A percentile compares a stretch with the other conserved stretches of the same genome.
phyloP scores from a whole-genome alignment of 2,113 vertebrate species.

The Ramphastos sulfuratus region DNA sequence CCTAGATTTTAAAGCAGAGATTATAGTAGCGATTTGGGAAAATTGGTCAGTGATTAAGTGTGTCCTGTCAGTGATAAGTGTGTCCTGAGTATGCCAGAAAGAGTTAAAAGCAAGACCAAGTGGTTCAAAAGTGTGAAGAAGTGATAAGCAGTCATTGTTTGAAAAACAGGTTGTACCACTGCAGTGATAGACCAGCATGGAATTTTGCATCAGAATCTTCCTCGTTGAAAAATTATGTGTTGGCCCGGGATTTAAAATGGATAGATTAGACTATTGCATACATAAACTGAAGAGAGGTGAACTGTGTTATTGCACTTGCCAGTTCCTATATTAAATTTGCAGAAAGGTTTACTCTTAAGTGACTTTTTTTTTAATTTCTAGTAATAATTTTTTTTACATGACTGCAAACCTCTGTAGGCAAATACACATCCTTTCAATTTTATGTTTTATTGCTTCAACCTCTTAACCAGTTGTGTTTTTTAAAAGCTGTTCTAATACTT shows the following conservation, averaged over 20 bases:
- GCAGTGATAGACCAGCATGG: neutral
- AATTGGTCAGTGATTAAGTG: accelerated
- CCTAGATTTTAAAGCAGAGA: neutral
- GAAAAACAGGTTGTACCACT: neutral
- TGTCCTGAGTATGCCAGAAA: neutral
- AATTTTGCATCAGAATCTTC: neutral
- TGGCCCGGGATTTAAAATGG: neutral
- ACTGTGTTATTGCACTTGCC: neutral
- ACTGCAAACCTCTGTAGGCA: neutral
- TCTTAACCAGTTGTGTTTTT: neutral
- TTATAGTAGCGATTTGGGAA: neutral
- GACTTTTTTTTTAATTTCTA: neutral
- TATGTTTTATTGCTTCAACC: neutral
- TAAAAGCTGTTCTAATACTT: neutral
- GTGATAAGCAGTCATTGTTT: neutral
- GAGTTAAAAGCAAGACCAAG: neutral
- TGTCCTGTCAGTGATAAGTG: neutral
- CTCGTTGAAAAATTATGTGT: neutral
- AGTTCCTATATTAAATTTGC: neutral
- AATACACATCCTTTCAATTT: neutral
- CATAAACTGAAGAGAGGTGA: neutral
- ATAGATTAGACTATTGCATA: neutral
- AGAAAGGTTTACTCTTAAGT: neutral
- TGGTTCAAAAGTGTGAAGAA: neutral
- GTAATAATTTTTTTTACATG: neutral